Evolutionary conservation across 1,140 invertebrate species (phyloP), one percentile per base, ranked within the genome.

Genomic region (Eciton burchellii): DNA sequence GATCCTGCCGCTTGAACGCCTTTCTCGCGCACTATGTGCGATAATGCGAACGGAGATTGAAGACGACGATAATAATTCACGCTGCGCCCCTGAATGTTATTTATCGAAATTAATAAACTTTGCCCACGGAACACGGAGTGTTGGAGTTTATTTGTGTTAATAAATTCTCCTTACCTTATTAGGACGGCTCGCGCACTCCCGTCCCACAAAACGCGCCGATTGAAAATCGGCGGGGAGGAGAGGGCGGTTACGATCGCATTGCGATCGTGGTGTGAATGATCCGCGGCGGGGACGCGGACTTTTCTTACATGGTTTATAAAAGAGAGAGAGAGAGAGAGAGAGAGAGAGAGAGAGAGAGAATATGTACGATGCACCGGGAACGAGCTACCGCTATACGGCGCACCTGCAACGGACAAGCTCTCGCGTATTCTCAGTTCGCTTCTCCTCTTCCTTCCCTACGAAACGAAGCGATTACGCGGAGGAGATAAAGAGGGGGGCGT

Each of bases 401-500:
- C 82, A 83, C 82, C 82, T 83, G 82, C 82, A 79, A 63, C 63
- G 66, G 6, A 68, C 49, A 21, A 79, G 56, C 45, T 29, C 21
- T 29, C 21, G 47, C 29, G n/a, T 41, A 60, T 41, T 21, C 43
- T 47, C 41, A 24, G 21, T 81, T 47, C 54, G 56, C 77, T 29
- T 81, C 76, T 79, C 45, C 68, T 71, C 68, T 52, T 59, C 68
- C 68, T 60, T 60, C 54, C 21, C 16, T 68, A 68, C 14, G 66
- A 81, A 68, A 63, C 54, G 72, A 68, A 84, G 57, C 77, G 84
- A 84, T 88, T 88, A 63, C 74, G 43, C 43, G 56, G 65, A 59
- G 71, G 41, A 86, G 74, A 88, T 86, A 88, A 88, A 84, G 59
- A 63, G 70, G 59, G 60, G 59, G 82, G 86, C 74, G 84, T 84